phyloP scores from a whole-genome alignment of 2,113 vertebrate species.

The Toxotes chatareus region DNA sequence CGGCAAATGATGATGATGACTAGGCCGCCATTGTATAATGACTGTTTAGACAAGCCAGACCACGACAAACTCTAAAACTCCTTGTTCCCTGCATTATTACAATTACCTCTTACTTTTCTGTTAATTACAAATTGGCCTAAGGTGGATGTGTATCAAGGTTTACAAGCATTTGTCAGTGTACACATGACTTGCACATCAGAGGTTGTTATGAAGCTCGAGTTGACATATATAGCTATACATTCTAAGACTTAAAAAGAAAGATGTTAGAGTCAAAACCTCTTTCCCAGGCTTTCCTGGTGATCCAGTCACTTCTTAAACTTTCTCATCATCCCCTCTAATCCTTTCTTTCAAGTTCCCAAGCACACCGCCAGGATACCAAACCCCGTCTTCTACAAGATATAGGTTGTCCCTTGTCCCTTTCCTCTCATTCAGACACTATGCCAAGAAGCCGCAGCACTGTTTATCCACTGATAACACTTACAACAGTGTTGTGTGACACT shows the following conservation, averaged over 20 bases:
- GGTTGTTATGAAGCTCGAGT: neutral
- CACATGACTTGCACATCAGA: neutral
- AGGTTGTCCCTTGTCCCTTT: constrained; percentile 1
- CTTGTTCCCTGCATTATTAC: constrained; percentile 9
- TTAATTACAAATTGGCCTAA: neutral
- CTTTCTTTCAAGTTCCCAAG: constrained; percentile 53
- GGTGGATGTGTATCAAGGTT: neutral
- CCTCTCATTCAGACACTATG: neutral
- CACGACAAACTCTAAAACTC: constrained; percentile 7
- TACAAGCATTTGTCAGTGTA: neutral
- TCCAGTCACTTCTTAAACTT: constrained; percentile 33
- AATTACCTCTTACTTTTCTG: neutral
- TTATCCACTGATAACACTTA: neutral
- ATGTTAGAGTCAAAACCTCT: constrained; percentile 24
- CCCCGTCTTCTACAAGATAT: constrained; percentile 22
- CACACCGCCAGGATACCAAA: constrained; percentile 45
- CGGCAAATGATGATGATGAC: constrained; percentile 40
- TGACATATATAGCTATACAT: constrained; percentile 3
- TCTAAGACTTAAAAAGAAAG: neutral
- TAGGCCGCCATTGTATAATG: neutral
- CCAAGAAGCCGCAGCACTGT: neutral
- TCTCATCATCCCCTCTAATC: constrained; percentile 68
- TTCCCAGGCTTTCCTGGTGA: constrained; percentile 48
- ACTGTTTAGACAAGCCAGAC: constrained; percentile 26
- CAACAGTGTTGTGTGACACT: neutral